A percentile compares a stretch with the other conserved stretches of the same genome.
These are phyloP conservation scores for Ceratoteleas bidentatus DNA, from an alignment of 1,140 invertebrate genomes.

Conservation along the genomic window DNA sequence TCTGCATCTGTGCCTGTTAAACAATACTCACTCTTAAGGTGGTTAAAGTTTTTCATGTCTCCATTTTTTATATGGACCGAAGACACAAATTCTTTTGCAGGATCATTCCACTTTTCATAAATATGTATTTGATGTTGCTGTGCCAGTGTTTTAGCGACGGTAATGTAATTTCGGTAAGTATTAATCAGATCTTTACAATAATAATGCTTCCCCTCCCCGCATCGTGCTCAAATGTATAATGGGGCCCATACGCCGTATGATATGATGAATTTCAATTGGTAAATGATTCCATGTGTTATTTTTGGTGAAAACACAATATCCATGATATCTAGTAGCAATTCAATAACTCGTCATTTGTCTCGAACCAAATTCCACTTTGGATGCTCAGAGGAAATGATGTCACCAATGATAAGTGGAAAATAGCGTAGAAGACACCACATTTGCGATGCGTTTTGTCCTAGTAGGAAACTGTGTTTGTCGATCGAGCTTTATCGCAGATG, in stretches of 20 bases:
- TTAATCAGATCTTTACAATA: conserved; percentile 10
- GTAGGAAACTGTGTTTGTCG: conserved; percentile 6
- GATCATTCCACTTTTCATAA: conserved; percentile 10
- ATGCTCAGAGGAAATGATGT: too few species aligned
- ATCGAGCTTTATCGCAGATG: conserved; percentile 29
- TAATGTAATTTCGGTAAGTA: conserved; percentile 1
- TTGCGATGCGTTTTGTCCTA: conserved; percentile 16
- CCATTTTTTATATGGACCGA: too few species aligned
- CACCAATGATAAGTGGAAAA: not conserved
- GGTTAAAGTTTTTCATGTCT: too few species aligned
- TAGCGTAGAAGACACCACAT: conserved; percentile 6
- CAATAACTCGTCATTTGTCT: conserved; percentile 28
- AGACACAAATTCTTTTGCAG: conserved; percentile 13
- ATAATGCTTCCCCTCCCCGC: too few species aligned
- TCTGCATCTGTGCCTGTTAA: too few species aligned
- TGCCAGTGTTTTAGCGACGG: conserved; percentile 3
- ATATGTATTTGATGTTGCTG: conserved; percentile 16
- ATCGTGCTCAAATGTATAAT: too few species aligned
- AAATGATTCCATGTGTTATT: conserved; percentile 36
- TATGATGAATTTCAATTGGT: conserved; percentile 19
- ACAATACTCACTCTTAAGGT: too few species aligned
- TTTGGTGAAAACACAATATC: conserved; percentile 39
- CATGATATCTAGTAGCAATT: conserved; percentile 34
- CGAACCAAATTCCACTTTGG: not conserved
- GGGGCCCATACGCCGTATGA: not conserved